Evolutionary conservation across 2,888 invertebrate species (phyloP), one percentile per base, ranked within the genome.

Genomic region (Leistus spinibarbis): DNA sequence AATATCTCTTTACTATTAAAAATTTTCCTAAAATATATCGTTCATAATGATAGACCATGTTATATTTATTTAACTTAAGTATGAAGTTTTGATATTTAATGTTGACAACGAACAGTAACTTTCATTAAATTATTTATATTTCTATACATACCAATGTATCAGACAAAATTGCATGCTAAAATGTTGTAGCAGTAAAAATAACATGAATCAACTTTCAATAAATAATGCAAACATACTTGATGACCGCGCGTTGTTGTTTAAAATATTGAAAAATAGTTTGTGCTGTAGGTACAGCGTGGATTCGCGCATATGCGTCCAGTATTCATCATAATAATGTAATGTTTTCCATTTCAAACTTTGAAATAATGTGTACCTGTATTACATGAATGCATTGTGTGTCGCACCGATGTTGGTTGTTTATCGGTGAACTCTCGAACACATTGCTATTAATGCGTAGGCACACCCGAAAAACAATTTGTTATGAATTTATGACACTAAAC

Each of bases 401-500:
- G n/a, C n/a, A 40, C 40, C 40, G 4, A 40, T 40, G 13, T 13
- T 40, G 13, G 40, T 40, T 40, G 40, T 40, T 40, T 60, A 60
- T 60, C 60, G 19, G 56, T 19, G 17, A 19, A 60, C 60, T 60
- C 60, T 60, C 2, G 22, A 17, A 60, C 60, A 60, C 7, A 13
- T 40, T 17, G 20, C 17, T 60, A 60, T 60, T 60, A 60, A 60
- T 60, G 22, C 22, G 60, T 60, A 20, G 17, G 20, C 60, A 60
- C 57, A 7, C 57, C 57, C 57, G 57, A 13, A 57, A 57, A 57
- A 57, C 57, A 57, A 40, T 40, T 40, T 40, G 65, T 65, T 63
- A 65, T 66, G 66, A 66, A 66, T 66, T 66, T 66, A 66, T 66
- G 40, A 53, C 66, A 7, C 20, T 66, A 66, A 66, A 17, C 40